A percentile compares a stretch with the other conserved stretches of the same genome.
Conservation (phyloP, 2,888 invertebrate species). For the Hypsopygia costalis region DNA sequence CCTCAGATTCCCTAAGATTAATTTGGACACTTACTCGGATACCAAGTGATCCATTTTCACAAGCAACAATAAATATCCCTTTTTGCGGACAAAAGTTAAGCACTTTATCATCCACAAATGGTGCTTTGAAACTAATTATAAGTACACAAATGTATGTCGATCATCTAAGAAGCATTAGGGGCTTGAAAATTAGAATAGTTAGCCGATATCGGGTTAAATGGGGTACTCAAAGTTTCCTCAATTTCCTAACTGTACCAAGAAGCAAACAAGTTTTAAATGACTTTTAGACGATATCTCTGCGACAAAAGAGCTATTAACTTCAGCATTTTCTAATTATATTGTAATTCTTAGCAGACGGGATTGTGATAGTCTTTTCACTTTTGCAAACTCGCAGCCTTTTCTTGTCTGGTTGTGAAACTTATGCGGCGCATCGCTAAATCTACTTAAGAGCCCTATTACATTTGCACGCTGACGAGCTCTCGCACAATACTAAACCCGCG, state of each 20-base stretch:
- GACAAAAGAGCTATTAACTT: conserved; percentile 16
- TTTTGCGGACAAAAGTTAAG: not conserved
- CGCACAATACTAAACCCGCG: too few relatives aligned
- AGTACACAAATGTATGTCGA: conserved; percentile 22
- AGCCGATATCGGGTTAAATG: conserved; percentile 27
- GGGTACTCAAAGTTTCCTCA: conserved; percentile 25
- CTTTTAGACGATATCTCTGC: conserved; percentile 11
- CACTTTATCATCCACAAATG: conserved; percentile 4
- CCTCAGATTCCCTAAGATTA: not conserved
- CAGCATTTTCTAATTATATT: conserved; percentile 13
- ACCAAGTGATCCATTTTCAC: not conserved
- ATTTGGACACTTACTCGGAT: not conserved
- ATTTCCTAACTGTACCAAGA: conserved; percentile 2
- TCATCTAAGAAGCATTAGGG: conserved; percentile 23
- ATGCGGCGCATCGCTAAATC: too few relatives aligned
- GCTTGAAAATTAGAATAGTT: conserved; percentile 33
- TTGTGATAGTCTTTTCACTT: too few relatives aligned
- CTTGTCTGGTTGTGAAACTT: too few relatives aligned
- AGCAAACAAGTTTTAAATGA: conserved; percentile 14
- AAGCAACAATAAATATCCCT: not conserved
- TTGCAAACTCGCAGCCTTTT: too few relatives aligned
- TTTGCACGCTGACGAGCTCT: too few relatives aligned
- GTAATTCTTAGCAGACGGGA: conserved; percentile 4
- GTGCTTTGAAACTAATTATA: not conserved
- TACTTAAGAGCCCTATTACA: too few relatives aligned